A percentile compares a stretch with the other conserved stretches of the same genome.
Conservation (phyloP, 2,888 invertebrate species). For the Drosophila siamana region DNA sequence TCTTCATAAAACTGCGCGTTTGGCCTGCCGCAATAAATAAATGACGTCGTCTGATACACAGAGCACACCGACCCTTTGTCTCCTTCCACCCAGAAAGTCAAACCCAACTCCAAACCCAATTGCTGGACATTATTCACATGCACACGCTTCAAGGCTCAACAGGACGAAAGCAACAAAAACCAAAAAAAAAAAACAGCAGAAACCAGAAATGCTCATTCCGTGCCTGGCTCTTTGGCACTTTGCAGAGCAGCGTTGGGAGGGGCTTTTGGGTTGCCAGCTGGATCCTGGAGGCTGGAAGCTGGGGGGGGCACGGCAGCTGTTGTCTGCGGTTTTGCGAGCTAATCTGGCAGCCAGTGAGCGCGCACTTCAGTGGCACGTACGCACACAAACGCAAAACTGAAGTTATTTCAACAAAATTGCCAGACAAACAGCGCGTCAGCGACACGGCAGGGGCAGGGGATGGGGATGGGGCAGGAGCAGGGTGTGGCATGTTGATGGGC, state of each 20-base stretch:
- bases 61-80: constrained; percentile 14
- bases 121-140: constrained; percentile 80
- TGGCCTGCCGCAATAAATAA: constrained; percentile 69
- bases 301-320: constrained; percentile 66
- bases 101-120: constrained; percentile 50
- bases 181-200: constrained; percentile 1
- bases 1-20: constrained; percentile 68
- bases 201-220: constrained; percentile 31
- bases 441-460: constrained; percentile 1
- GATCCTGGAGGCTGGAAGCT: not conserved
- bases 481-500: constrained; percentile 30
- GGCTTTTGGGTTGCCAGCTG: not conserved
- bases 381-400: constrained; percentile 79
- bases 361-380: constrained; percentile 79
- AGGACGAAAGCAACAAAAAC: constrained; percentile 29
- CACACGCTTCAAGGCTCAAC: constrained; percentile 63
- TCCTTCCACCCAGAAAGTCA: constrained; percentile 10
- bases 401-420: constrained; percentile 81
- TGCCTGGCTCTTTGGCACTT: constrained; percentile 38
- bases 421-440: constrained; percentile 75
- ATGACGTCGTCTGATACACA: constrained; percentile 51
- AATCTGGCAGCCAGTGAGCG: constrained; percentile 66
- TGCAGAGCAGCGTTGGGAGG: not conserved
- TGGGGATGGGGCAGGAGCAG: constrained; percentile 1
- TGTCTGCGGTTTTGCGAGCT: constrained; percentile 81